A percentile compares a stretch with the other conserved stretches of the same genome.
Conservation (phyloP, 2,113 vertebrate species). For the Diphyllodes magnificus region DNA sequence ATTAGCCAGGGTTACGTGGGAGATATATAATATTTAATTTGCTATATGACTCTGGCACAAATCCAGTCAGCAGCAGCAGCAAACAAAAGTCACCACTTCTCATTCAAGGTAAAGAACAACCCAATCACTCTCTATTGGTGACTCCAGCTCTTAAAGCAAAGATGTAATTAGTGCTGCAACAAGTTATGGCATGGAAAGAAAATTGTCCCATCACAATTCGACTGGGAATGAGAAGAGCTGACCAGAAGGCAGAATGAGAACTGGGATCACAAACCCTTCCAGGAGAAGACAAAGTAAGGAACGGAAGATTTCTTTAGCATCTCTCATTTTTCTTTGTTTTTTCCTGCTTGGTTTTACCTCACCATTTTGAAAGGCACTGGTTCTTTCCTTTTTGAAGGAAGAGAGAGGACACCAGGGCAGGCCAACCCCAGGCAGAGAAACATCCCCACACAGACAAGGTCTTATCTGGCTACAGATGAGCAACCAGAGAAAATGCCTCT, state of each 20-base stretch:
- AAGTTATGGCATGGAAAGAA: background rate
- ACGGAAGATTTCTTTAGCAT: background rate
- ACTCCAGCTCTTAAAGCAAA: background rate
- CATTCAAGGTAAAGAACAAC: background rate
- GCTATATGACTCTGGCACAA: conserved; percentile 24
- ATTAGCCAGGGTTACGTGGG: background rate
- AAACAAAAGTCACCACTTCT: conserved; percentile 8
- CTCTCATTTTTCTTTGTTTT: background rate
- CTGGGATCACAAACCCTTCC: background rate
- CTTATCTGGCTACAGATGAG: background rate
- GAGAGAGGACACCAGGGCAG: background rate
- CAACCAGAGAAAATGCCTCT: background rate
- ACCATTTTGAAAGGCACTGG: background rate
- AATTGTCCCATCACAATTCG: background rate
- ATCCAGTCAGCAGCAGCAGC: conserved; percentile 1
- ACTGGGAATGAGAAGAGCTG: background rate
- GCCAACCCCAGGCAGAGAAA: fast-evolving
- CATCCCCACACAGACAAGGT: background rate
- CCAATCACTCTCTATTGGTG: background rate
- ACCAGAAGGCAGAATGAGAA: background rate
- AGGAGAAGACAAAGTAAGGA: background rate
- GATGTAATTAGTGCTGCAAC: background rate
- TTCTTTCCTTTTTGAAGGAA: background rate
- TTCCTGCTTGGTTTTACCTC: background rate
- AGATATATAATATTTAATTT: conserved; percentile 40